Base-by-base conservation (phyloP, 2,113 vertebrate species). In the Clarias gariepinus region DNA sequence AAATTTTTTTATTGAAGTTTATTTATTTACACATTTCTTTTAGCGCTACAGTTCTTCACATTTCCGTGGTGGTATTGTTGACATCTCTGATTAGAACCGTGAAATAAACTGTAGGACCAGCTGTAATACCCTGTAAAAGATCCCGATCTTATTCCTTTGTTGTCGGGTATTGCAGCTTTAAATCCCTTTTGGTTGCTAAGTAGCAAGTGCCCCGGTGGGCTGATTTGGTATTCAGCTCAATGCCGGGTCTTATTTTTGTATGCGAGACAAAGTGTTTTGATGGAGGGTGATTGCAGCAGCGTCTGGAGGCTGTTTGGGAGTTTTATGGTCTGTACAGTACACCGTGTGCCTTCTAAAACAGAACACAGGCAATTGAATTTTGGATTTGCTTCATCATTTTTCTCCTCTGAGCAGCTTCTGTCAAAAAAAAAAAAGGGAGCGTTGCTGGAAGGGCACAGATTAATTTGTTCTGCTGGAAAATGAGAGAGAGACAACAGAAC, bases 221-320 rank as follows among this genome's bases (percentile, higher is more conserved):
- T 98, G 97, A 98, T 99, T 99, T 97, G 94, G 97, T 98, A 99
- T 99, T 99, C 97, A 74, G 94, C 94, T 94, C 96, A 94, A 96
- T 95, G 94, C 96, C 95, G 97, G 95, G 95, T 96, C 96, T 96
- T 97, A 97, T 98, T 98, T 98, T 97, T 97, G 97, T 97, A 98
- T 97, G 97, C 97, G 96, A 99, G 97, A 98, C 98, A 98, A 98
- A 98, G 98, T 98, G 97, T 98, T 99, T 98, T 98, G 97, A 98
- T 98, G 98, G 97, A 97, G 97, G 96, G 95, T 97, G 97, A 98
- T 97, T 96, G 97, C 96, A 94, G 96, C 95, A 97, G 96, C 95
- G 96, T 97, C 97, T 97, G 96, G 96, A 97, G 96, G 96, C 96
- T 96, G 95, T 95, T 89, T 97, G 95, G 95, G 96, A 96, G 96